Base-by-base conservation (phyloP, 2,888 invertebrate genomes). In the Clanis bilineata region DNA sequence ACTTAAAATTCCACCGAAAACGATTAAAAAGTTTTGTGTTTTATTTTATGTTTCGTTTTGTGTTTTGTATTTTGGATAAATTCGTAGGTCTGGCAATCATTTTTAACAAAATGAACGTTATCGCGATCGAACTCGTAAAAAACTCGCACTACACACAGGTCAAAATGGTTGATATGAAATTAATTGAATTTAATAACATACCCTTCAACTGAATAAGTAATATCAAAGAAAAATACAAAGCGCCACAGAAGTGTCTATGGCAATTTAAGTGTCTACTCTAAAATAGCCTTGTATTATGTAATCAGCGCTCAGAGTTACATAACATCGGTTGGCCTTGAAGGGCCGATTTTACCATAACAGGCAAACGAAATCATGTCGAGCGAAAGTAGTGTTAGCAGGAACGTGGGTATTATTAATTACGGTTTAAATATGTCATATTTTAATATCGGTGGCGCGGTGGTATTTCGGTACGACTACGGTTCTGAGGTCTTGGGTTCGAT, bases 241-340 rank as follows among this genome's bases (percentile, higher is more conserved):
- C 23, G 38, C 10, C 5, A 39, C 10, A 6, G 4, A 44, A n/a
- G n/a, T n/a, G 9, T 45, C 44, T 57, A 45, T 32, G 22, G 36
- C 5, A 58, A 15, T 36, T 39, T 60, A 58, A 59, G 56, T 59
- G 60, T 57, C 47, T 41, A 41, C 47, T 41, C 6, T 18, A 41
- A 67, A 70, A 63, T 62, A 64, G 66, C 69, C 21, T 54, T 62
- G 57, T 36, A 60, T 70, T 64, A 68, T 64, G 70, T 64, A 74
- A 74, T 55, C 25, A 55, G 39, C 63, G 60, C 63, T 47, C 65
- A 64, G 63, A 62, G 38, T 74, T 74, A 69, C 74, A 64, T 67
- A 61, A 70, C 62, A 9, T 55, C 12, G n/a, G 32, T 43, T 59
- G 60, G 67, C 74, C 71, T 71, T 74, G 67, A 65, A 63, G 57